These are phyloP conservation scores for Electrophaes corylata DNA, from an alignment of 2,888 invertebrate species.

Conservation along the genomic window DNA sequence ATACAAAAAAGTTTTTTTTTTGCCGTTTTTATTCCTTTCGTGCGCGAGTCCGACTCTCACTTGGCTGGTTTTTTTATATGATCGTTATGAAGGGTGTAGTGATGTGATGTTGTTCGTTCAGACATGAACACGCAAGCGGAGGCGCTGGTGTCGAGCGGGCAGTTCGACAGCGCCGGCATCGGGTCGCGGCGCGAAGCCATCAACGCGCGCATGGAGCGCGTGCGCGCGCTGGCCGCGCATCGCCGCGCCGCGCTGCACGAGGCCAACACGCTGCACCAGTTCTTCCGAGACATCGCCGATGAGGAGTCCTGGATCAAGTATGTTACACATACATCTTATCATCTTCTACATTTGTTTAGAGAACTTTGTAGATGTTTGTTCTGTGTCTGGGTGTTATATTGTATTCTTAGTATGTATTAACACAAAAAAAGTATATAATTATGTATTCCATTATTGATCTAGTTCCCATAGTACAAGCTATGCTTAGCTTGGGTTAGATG, in stretches of 20 bases:
- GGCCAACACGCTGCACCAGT: conserved; percentile 99
- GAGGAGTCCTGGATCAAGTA: conserved; percentile 99
- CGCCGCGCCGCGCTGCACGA: conserved; percentile 96
- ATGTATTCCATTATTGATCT: too few species aligned
- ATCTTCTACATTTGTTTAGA: too few species aligned
- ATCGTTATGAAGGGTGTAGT: not conserved
- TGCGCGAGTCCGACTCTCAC: too few species aligned
- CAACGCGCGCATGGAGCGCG: conserved; percentile 97
- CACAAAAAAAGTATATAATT: too few species aligned
- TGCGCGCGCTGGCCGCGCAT: conserved; percentile 95
- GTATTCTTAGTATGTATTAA: too few species aligned
- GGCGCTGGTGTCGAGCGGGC: conserved; percentile 97
- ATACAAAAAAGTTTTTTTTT: too few species aligned
- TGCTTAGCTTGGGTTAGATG: too few species aligned
- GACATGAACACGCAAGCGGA: conserved; percentile 98
- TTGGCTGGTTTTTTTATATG: too few species aligned
- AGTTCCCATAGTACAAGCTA: too few species aligned
- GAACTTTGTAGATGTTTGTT: too few species aligned
- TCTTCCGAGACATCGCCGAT: conserved; percentile 99
- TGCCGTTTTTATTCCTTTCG: too few species aligned
- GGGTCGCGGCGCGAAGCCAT: conserved; percentile 97
- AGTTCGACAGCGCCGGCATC: conserved; percentile 98
- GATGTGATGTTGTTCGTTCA: conserved; percentile 34
- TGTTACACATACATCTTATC: conserved; percentile 38
- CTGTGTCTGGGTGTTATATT: too few species aligned